phyloP scores from a whole-genome alignment of 2,113 vertebrate genomes.

The Hydrolagus affinis region DNA sequence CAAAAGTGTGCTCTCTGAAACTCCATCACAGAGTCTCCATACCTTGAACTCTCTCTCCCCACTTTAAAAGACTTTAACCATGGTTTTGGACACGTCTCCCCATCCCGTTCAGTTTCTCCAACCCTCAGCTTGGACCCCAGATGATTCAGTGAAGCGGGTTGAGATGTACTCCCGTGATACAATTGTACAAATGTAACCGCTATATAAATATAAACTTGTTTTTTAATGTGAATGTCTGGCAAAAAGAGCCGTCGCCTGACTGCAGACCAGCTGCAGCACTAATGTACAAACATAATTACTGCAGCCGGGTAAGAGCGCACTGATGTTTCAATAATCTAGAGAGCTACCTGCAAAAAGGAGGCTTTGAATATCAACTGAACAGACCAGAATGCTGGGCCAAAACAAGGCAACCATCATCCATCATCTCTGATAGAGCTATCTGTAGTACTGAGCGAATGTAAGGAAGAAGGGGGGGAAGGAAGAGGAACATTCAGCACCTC shows the following conservation, averaged over 20 bases:
- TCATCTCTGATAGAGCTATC: slow-evolving; percentile 6
- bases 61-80: no score
- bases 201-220: slow-evolving; percentile 12
- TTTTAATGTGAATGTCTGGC: slow-evolving; percentile 45
- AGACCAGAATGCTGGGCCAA: not conserved
- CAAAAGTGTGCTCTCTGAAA: no score
- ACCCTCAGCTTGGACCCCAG: no score
- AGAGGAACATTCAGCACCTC: not conserved
- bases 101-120: no score
- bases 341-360: not conserved
- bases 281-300: slow-evolving; percentile 44
- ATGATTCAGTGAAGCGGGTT: no score
- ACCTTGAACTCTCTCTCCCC: no score
- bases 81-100: no score
- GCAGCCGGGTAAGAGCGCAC: slow-evolving; percentile 27
- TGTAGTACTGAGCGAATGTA: not conserved
- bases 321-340: not conserved
- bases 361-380: not conserved
- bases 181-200: no score
- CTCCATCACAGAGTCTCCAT: no score
- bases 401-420: not conserved
- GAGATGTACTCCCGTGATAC: no score
- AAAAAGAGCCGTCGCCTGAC: slow-evolving; percentile 38
- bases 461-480: not conserved
- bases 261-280: slow-evolving; percentile 43